Conservation (phyloP, 2,888 invertebrate genomes). For the Lasioglossum marginatum region DNA sequence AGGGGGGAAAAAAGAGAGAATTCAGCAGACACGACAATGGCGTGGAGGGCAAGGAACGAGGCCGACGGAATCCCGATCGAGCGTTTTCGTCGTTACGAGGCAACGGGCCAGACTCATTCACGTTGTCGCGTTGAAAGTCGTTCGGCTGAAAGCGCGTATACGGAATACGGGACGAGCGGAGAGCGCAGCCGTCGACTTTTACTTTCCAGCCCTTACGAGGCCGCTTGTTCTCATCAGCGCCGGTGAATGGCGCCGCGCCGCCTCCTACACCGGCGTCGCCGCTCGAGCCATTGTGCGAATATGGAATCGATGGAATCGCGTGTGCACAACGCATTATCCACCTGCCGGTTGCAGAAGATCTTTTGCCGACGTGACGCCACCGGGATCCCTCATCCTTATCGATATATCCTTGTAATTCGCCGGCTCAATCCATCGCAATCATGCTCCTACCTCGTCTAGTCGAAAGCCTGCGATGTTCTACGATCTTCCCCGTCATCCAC, state of each 20-base stretch:
- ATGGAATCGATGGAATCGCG: slow-evolving; percentile 82
- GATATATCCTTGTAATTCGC: slow-evolving; percentile 60
- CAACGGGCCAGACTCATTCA: slow-evolving; percentile 41
- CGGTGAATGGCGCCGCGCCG: slow-evolving; percentile 68
- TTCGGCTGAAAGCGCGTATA: slow-evolving; percentile 41
- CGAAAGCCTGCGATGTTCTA: slow-evolving; percentile 14
- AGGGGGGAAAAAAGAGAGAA: background rate
- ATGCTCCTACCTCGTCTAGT: background rate
- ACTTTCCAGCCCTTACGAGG: slow-evolving; percentile 71
- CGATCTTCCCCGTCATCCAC: background rate
- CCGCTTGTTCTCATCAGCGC: slow-evolving; percentile 68
- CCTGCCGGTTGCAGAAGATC: slow-evolving; percentile 80
- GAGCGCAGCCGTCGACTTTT: slow-evolving; percentile 69
- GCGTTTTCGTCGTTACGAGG: slow-evolving; percentile 31
- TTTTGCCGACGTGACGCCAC: slow-evolving; percentile 71
- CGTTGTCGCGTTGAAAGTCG: slow-evolving; percentile 38
- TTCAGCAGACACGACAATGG: slow-evolving; percentile 13
- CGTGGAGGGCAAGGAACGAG: slow-evolving; percentile 3
- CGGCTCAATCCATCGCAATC: slow-evolving; percentile 53
- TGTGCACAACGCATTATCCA: slow-evolving; percentile 79
- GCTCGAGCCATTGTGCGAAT: slow-evolving; percentile 72
- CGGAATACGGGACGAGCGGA: slow-evolving; percentile 12
- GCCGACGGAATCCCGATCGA: slow-evolving; percentile 16
- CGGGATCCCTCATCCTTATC: slow-evolving; percentile 46
- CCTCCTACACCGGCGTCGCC: slow-evolving; percentile 54